These are phyloP conservation scores for Heliconius himera DNA, from an alignment of 1,140 invertebrate species.

Conservation along the genomic window DNA sequence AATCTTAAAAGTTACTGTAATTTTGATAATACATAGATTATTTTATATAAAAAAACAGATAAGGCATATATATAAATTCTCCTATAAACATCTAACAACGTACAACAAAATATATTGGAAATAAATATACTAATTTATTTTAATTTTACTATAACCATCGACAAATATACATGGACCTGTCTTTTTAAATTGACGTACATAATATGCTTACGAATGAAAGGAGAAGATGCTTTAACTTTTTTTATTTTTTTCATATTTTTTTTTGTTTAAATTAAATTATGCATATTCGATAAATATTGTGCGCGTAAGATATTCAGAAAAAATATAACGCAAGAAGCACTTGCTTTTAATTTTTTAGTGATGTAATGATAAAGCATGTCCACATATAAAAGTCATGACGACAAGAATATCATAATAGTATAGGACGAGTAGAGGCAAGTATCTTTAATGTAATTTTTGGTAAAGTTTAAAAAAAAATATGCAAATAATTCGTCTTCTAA, in stretches of 20 bases:
- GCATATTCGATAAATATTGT: neutral
- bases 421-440: neutral
- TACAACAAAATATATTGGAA: neutral
- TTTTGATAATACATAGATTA: neutral
- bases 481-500: too few species aligned
- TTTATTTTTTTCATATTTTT: neutral
- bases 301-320: neutral
- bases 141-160: neutral
- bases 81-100: neutral
- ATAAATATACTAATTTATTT: neutral
- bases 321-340: neutral
- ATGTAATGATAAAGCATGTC: conserved; percentile 1
- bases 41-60: neutral
- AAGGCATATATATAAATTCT: neutral
- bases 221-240: neutral
- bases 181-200: neutral
- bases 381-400: neutral
- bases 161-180: conserved; percentile 1
- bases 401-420: neutral
- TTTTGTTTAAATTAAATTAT: neutral
- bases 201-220: neutral
- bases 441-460: too few species aligned
- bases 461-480: too few species aligned
- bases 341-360: neutral
- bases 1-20: neutral